Evolutionary conservation across 2,888 invertebrate genomes (phyloP).

Genomic region (Cheilosia variabilis): DNA sequence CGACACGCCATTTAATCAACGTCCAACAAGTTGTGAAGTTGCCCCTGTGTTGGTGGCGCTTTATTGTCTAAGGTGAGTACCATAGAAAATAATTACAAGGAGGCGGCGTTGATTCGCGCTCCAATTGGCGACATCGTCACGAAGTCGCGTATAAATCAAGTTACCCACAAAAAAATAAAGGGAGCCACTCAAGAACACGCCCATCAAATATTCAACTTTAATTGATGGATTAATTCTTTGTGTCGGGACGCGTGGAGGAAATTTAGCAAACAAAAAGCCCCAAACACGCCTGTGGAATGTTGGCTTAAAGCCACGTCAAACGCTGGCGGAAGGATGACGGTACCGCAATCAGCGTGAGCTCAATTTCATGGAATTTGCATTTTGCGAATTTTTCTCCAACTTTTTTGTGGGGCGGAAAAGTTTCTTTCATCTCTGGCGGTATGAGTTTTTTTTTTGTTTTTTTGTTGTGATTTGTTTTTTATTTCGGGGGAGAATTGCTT

Average conservation of each 20-base stretch:
- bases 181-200: not conserved
- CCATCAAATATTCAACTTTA: constrained; percentile 36
- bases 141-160: not conserved
- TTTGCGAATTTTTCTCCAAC: not conserved
- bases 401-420: not conserved
- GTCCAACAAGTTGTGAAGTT: constrained; percentile 25
- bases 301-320: constrained; percentile 13
- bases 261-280: not conserved
- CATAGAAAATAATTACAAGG: constrained; percentile 1
- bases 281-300: constrained; percentile 1
- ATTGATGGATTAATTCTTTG: constrained; percentile 34
- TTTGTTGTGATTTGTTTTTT: not conserved
- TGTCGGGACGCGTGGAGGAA: not conserved
- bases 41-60: not conserved
- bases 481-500: not conserved
- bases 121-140: not conserved
- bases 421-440: not conserved
- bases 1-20: constrained; percentile 9
- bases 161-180: not conserved
- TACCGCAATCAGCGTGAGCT: constrained; percentile 17
- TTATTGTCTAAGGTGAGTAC: not conserved
- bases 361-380: constrained; percentile 22
- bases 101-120: not conserved
- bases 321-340: not conserved
- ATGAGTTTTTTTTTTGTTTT: constrained; percentile 10